A percentile compares a stretch with the other conserved stretches of the same genome.
Conservation (phyloP, 1,140 invertebrate species). For the Phocides pigmalion region DNA sequence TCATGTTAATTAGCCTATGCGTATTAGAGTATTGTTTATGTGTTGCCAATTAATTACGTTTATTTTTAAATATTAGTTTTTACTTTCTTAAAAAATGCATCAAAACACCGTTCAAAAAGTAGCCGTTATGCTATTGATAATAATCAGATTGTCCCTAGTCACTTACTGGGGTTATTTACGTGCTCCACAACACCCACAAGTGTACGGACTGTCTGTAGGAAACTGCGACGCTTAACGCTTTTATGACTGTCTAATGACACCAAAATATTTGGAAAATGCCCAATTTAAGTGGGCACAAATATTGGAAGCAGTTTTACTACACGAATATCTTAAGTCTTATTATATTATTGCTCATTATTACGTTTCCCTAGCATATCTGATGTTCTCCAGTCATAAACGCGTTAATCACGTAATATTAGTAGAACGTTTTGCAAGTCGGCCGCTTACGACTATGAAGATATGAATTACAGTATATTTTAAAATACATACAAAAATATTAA, state of each 20-base stretch:
- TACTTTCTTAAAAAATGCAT: slow-evolving; percentile 80
- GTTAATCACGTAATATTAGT: slow-evolving; percentile 56
- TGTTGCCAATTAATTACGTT: slow-evolving; percentile 80
- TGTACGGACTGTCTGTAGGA: slow-evolving; percentile 14
- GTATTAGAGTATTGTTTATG: slow-evolving; percentile 82
- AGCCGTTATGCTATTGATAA: slow-evolving; percentile 80
- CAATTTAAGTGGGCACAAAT: slow-evolving; percentile 32
- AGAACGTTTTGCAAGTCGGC: slow-evolving; percentile 72
- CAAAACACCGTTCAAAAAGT: slow-evolving; percentile 82
- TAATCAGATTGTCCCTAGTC: slow-evolving; percentile 71
- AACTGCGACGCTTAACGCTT: slow-evolving; percentile 18
- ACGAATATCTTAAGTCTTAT: slow-evolving; percentile 31
- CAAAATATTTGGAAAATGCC: slow-evolving; percentile 27
- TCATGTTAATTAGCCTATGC: slow-evolving; percentile 83
- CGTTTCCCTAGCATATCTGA: slow-evolving; percentile 26
- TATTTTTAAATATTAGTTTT: slow-evolving; percentile 68
- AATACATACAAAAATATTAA: slow-evolving; percentile 83
- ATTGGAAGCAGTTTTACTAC: slow-evolving; percentile 34
- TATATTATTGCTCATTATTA: slow-evolving; percentile 28
- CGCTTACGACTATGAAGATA: slow-evolving; percentile 81
- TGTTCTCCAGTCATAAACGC: slow-evolving; percentile 47
- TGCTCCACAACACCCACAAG: slow-evolving; percentile 46
- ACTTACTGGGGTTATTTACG: slow-evolving; percentile 65
- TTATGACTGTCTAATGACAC: slow-evolving; percentile 25
- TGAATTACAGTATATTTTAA: slow-evolving; percentile 82